A percentile compares a stretch with the other conserved stretches of the same genome.
phyloP scores from a whole-genome alignment of 2,888 invertebrate species.

The Oscheius onirici region DNA sequence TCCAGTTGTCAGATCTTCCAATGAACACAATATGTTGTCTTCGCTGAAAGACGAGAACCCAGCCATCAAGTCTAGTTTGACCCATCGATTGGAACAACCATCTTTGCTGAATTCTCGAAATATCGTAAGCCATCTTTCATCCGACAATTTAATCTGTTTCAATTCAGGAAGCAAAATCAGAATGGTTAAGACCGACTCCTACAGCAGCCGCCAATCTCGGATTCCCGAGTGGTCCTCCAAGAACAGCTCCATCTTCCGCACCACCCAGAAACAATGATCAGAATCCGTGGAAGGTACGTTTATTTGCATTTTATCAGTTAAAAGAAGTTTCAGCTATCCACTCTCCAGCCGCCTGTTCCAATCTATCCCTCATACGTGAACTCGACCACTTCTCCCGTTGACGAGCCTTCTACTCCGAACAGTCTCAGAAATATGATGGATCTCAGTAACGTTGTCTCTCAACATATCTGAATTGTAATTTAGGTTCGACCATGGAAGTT shows the following conservation, averaged over 20 bases:
- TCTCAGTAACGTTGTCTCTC: not conserved
- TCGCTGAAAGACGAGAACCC: not conserved
- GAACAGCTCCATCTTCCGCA: constrained; percentile 2
- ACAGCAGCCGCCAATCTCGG: not conserved
- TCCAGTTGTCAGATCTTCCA: not conserved
- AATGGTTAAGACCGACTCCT: constrained; percentile 8
- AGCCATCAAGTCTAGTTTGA: constrained; percentile 8
- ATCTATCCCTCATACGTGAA: constrained; percentile 11
- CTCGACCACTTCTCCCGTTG: not conserved
- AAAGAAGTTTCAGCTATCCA: not conserved
- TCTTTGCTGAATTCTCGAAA: constrained; percentile 1
- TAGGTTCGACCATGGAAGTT: not conserved
- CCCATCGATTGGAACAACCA: constrained; percentile 39
- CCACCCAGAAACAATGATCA: not conserved
- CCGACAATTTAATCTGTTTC: not conserved
- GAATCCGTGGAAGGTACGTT: constrained; percentile 24
- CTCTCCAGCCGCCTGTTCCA: constrained; percentile 2
- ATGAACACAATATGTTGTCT: constrained; percentile 8
- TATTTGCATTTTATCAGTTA: too few species aligned
- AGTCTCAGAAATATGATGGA: constrained; percentile 11
- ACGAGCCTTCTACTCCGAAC: not conserved
- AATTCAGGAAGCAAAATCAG: constrained; percentile 5
- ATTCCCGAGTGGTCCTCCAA: constrained; percentile 12
- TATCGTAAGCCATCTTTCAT: not conserved
- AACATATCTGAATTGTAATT: not conserved